Evolutionary conservation across 1,140 invertebrate species (phyloP), one percentile per base, ranked within the genome.

Genomic region (Tetragnatha versicolor): DNA sequence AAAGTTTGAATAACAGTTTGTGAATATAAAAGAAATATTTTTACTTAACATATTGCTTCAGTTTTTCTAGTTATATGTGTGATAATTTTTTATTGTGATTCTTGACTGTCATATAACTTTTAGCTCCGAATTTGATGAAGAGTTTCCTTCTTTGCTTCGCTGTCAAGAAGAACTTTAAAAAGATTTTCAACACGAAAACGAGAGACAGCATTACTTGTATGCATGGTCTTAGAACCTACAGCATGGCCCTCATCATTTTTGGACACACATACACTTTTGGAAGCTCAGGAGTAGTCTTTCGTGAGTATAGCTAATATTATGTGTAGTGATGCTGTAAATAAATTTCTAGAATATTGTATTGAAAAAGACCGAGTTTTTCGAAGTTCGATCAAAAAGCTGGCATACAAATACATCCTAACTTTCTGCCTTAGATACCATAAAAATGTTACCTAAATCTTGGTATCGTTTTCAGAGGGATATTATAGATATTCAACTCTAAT

Each of bases 191-290:
- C 14, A 35, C 53, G 9, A n/a, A 58, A n/a, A 39, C 5, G 14
- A 22, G 20, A 68, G 65, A 77, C 12, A 73, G 60, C 3, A 83
- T 83, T 3, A 12, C 17, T 14, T 45, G 51, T 2, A 47, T 84
- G n/a, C 81, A 84, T 79, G 83, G 83, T 4, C 49, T 84, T 10
- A 65, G 65, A 73, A 80, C 83, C 25, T 51, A 82, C 1, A 82
- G 75, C 12, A 84, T 84, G 83, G 20, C 81, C 31, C 79, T 82
- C 73, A 83, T 84, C 22, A 83, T 84, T 17, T 53, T 80, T n/a
- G 81, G 77, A 14, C 83, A 84, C 51, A 82, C 83, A 2, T 84
- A 69, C 42, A 80, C 82, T 12, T 84, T 84, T 58, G 83, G 78
- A 3, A 45, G 60, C 14, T 72, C 68, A 68, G 80, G 80, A 79